Conservation (phyloP, 2,797 vertebrate species). For the Aldrovandia affinis region DNA sequence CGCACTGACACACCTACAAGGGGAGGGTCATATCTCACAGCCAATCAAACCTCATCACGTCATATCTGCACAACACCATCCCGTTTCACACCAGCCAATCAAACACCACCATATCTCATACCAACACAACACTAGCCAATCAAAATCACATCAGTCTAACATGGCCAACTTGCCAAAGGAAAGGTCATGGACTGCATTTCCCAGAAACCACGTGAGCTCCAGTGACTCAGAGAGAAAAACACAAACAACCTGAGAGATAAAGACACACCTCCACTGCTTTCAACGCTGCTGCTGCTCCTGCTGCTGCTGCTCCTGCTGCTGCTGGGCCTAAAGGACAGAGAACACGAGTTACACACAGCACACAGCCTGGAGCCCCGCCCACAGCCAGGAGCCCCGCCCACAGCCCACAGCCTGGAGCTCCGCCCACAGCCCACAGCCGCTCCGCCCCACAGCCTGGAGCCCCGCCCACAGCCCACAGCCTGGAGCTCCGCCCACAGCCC, state of each 20-base stretch:
- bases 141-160: not conserved
- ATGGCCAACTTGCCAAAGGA: no score
- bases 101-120: not conserved
- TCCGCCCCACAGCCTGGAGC: not conserved
- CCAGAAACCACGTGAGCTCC: no score
- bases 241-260: no score
- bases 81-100: not conserved
- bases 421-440: no score
- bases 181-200: no score
- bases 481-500: no score
- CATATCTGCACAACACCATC: not conserved
- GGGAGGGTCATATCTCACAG: not conserved
- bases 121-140: not conserved
- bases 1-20: slow-evolving; percentile 59
- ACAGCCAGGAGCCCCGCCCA: not conserved
- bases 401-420: not conserved
- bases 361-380: not conserved
- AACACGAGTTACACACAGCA: not conserved
- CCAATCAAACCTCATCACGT: not conserved
- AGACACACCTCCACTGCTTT: not conserved
- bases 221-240: no score
- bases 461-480: not conserved
- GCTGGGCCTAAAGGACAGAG: not conserved
- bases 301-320: no score
- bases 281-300: not conserved